A percentile compares a stretch with the other conserved stretches of the same genome.
Conservation (phyloP, 37 sponge, comb jelly and placozoan species). For the Oscarella lobularis region DNA sequence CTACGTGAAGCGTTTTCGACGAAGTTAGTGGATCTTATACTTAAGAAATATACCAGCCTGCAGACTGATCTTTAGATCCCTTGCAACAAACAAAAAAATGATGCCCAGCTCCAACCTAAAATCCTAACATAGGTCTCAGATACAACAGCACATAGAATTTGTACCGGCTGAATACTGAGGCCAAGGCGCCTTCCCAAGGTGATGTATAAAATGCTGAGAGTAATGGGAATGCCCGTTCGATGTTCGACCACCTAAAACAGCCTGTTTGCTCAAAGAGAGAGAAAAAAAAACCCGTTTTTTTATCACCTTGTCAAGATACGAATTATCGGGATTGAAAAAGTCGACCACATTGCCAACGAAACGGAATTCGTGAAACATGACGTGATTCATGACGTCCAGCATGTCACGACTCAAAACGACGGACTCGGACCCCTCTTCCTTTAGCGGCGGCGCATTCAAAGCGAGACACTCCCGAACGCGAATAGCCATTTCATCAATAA, state of each 20-base stretch:
- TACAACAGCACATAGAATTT: too few relatives aligned
- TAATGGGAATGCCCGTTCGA: conserved; percentile 32
- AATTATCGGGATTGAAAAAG: conserved; percentile 24
- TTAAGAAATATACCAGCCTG: too few relatives aligned
- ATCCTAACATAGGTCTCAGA: too few relatives aligned
- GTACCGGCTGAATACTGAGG: conserved; percentile 24
- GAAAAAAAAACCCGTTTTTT: background rate
- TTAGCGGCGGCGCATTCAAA: background rate
- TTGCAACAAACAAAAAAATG: too few relatives aligned
- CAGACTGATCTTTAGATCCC: too few relatives aligned
- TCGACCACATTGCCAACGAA: conserved; percentile 9
- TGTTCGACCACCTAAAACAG: conserved; percentile 19
- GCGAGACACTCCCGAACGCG: conserved; percentile 2
- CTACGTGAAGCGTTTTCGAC: too few relatives aligned
- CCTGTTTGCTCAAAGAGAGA: background rate
- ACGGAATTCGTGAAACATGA: conserved; percentile 23
- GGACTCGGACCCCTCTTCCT: background rate
- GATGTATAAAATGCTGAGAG: conserved; percentile 20
- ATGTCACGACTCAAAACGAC: background rate
- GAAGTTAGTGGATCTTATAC: too few relatives aligned
- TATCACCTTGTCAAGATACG: conserved; percentile 24
- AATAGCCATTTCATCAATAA: conserved; percentile 23
- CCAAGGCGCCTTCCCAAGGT: conserved; percentile 21
- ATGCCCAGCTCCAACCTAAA: too few relatives aligned
- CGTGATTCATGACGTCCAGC: conserved; percentile 17